A percentile compares a stretch with the other conserved stretches of the same genome.
Conservation (phyloP, 2,888 invertebrate species). For the Desoria tigrina region DNA sequence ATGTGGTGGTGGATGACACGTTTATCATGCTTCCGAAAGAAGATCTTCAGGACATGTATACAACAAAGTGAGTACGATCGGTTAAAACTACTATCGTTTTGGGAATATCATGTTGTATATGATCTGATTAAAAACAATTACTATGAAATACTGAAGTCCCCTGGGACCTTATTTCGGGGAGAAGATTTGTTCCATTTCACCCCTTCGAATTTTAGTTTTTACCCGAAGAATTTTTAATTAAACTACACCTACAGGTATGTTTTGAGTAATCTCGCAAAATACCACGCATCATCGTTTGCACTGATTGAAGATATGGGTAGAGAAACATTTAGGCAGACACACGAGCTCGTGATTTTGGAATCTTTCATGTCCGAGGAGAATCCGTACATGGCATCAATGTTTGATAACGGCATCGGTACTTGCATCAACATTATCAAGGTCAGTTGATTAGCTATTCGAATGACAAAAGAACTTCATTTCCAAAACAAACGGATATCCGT, state of each 20-base stretch:
- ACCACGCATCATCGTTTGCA: slow-evolving; percentile 29
- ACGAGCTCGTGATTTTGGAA: slow-evolving; percentile 13
- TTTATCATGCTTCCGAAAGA: slow-evolving; percentile 26
- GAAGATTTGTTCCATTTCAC: too few relatives aligned
- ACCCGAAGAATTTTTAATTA: too few relatives aligned
- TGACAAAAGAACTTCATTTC: too few relatives aligned
- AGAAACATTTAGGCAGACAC: slow-evolving; percentile 23
- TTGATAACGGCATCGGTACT: slow-evolving; percentile 10
- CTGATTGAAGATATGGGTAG: slow-evolving; percentile 23
- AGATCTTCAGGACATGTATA: slow-evolving; percentile 28
- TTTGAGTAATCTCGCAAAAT: slow-evolving; percentile 34
- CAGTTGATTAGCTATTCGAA: too few relatives aligned
- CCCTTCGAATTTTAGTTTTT: too few relatives aligned
- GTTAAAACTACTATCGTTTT: not conserved
- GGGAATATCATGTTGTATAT: not conserved
- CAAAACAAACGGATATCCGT: too few relatives aligned
- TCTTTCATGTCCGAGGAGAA: not conserved
- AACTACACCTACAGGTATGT: slow-evolving; percentile 33
- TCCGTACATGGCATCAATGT: slow-evolving; percentile 11
- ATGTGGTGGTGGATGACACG: slow-evolving; percentile 28
- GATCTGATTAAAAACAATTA: too few relatives aligned
- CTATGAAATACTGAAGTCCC: too few relatives aligned
- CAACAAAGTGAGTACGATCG: slow-evolving; percentile 25
- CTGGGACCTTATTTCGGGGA: too few relatives aligned
- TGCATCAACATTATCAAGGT: slow-evolving; percentile 30